Conservation (phyloP, 2,888 invertebrate species). For the Zelleria hepariella region DNA sequence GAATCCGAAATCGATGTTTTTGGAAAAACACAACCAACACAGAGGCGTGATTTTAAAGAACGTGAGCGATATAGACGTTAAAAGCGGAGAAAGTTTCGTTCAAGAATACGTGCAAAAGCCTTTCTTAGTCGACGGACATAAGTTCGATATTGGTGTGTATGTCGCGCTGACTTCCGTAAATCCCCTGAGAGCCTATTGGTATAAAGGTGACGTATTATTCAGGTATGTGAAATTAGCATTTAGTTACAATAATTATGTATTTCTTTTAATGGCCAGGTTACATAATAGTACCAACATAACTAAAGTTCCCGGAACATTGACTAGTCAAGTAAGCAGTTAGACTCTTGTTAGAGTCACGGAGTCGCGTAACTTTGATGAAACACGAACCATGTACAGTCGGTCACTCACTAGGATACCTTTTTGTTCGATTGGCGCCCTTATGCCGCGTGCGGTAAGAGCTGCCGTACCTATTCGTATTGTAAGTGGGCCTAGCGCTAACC, state of each 20-base stretch:
- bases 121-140: conserved; percentile 90
- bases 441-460: too few species aligned
- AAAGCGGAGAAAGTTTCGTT: conserved; percentile 82
- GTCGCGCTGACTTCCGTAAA: conserved; percentile 91
- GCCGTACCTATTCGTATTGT: too few species aligned
- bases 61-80: conserved; percentile 79
- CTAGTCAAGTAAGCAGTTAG: too few species aligned
- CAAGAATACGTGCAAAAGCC: conserved; percentile 94
- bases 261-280: too few species aligned
- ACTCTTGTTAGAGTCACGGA: too few species aligned
- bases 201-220: conserved; percentile 90
- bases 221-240: conserved; percentile 63
- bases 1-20: conserved; percentile 82
- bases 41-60: conserved; percentile 85
- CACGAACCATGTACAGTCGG: too few species aligned
- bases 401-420: too few species aligned
- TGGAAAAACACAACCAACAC: conserved; percentile 94
- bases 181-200: conserved; percentile 90
- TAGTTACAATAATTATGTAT: too few species aligned
- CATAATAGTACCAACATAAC: not conserved
- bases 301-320: too few species aligned
- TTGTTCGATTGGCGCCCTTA: too few species aligned
- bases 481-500: too few species aligned
- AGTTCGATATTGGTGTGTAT: conserved; percentile 98
- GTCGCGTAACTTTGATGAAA: too few species aligned